phyloP scores from a whole-genome alignment of 2,888 invertebrate species.

The Entomobrya multifasciata region DNA sequence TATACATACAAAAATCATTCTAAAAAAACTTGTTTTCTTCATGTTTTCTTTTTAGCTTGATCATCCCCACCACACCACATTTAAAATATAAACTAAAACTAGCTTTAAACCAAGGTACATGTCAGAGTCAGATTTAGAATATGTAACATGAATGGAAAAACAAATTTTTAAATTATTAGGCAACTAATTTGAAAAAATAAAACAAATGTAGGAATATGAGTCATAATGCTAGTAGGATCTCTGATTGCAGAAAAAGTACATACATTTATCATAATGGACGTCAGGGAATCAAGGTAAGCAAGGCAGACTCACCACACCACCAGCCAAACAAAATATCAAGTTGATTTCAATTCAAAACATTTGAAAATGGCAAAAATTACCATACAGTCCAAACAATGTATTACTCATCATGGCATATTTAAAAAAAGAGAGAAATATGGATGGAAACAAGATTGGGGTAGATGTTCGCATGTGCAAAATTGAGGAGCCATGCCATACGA shows the following conservation, averaged over 20 bases:
- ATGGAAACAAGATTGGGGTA: constrained; percentile 24
- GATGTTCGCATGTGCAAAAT: constrained; percentile 47
- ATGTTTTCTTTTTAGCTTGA: too few species aligned
- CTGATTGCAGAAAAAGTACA: constrained; percentile 1
- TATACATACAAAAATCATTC: background rate
- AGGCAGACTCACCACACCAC: too few species aligned
- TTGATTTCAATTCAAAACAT: constrained; percentile 20
- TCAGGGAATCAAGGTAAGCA: constrained; percentile 25
- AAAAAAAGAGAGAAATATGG: background rate
- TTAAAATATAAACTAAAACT: too few species aligned
- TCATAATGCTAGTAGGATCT: background rate
- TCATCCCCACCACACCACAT: too few species aligned
- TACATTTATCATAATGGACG: constrained; percentile 33
- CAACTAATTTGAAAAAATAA: background rate
- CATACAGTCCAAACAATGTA: too few species aligned
- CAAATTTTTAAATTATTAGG: too few species aligned
- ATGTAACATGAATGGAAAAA: too few species aligned
- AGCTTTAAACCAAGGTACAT: too few species aligned
- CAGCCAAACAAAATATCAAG: too few species aligned
- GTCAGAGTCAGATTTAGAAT: too few species aligned
- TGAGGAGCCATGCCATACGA: too few species aligned
- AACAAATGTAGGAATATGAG: constrained; percentile 22
- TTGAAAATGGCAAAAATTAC: background rate
- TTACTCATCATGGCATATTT: background rate
- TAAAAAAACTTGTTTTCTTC: background rate